Percentiles rank a stretch among this genome's conserved stretches.
Evolutionary conservation across 2,797 vertebrate genomes (phyloP).

Genomic region (Pogoniulus pusillus): DNA sequence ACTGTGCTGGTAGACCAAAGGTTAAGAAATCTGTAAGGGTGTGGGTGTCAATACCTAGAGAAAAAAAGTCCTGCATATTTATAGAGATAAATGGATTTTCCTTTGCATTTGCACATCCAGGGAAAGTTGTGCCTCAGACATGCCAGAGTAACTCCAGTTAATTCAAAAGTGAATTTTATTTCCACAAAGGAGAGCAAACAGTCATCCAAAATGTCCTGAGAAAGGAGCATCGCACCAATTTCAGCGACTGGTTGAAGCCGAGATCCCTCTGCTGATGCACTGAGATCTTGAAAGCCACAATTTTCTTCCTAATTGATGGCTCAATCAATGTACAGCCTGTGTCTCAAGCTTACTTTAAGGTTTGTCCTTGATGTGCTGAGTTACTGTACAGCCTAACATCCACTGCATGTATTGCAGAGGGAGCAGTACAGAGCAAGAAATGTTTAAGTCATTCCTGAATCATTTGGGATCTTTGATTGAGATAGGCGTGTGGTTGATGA

Average conservation of each 20-base stretch:
- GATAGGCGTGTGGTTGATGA: background rate
- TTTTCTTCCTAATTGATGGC: constrained; percentile 75
- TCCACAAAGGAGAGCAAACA: background rate
- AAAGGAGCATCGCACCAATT: constrained; percentile 36
- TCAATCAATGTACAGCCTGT: constrained; percentile 66
- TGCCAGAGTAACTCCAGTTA: background rate
- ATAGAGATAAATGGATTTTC: constrained; percentile 68
- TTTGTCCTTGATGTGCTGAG: constrained; percentile 63
- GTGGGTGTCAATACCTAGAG: constrained; percentile 51
- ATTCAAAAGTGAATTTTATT: constrained; percentile 29
- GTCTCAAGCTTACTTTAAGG: constrained; percentile 69
- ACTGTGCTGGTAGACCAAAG: constrained; percentile 20
- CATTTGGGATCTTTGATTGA: constrained; percentile 12
- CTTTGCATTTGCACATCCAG: constrained; percentile 20
- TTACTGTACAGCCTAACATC: constrained; percentile 46
- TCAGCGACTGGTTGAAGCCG: constrained; percentile 47
- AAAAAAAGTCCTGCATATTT: constrained; percentile 40
- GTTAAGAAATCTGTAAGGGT: constrained; percentile 40
- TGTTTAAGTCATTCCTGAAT: constrained; percentile 31
- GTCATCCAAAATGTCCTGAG: constrained; percentile 46
- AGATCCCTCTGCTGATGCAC: constrained; percentile 44
- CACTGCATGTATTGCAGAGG: background rate
- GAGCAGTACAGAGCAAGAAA: background rate
- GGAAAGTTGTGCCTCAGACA: constrained; percentile 24
- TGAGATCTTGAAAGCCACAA: constrained; percentile 64